These are phyloP conservation scores for Dryobates pubescens DNA, from an alignment of 2,797 vertebrate genomes.

Conservation along the genomic window DNA sequence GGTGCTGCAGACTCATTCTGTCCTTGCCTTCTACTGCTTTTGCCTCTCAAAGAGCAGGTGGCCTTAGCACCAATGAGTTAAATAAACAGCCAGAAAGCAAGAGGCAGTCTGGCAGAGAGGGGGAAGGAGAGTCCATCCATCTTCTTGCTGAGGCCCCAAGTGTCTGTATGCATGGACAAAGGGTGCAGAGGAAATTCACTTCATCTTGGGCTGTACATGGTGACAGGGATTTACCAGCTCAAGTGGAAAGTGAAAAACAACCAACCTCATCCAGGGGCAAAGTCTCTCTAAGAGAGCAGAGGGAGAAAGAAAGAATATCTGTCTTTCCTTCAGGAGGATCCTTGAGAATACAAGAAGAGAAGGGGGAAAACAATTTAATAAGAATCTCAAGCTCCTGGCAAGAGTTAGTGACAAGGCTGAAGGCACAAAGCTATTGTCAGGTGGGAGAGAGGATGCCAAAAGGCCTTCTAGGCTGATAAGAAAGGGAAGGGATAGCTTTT, in stretches of 20 bases:
- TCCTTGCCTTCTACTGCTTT: neutral
- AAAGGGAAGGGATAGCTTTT: neutral
- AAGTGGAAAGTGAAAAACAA: neutral
- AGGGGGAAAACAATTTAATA: neutral
- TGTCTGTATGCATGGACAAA: neutral
- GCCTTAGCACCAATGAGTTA: conserved; percentile 1
- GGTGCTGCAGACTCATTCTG: neutral
- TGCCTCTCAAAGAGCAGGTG: conserved; percentile 30
- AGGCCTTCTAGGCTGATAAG: neutral
- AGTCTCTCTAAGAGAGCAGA: neutral
- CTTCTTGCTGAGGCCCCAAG: neutral
- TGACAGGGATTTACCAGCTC: conserved; percentile 4
- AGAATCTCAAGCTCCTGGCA: neutral
- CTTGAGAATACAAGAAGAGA: neutral
- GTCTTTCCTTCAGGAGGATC: neutral
- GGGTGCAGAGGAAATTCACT: neutral
- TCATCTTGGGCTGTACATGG: neutral
- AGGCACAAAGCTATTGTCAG: neutral
- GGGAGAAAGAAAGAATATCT: neutral
- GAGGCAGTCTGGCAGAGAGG: neutral
- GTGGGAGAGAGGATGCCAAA: neutral
- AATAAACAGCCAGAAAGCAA: conserved; percentile 25
- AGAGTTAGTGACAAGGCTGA: fast-evolving
- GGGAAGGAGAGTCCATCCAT: neutral
- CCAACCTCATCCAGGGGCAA: neutral